phyloP scores from a whole-genome alignment of 2,113 vertebrate species.

The Tor tambroides region DNA sequence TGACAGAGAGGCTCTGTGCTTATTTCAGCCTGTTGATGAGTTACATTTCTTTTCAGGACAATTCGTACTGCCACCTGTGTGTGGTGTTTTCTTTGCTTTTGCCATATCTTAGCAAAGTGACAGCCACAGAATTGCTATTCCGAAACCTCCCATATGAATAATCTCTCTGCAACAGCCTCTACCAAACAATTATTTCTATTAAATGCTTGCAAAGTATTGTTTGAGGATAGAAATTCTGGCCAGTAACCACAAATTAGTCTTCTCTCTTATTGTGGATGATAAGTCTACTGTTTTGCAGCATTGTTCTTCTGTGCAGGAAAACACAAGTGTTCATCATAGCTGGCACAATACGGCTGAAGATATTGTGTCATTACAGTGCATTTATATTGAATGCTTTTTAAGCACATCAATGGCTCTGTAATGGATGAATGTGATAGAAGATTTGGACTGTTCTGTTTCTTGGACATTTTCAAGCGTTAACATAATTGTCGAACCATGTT shows the following conservation, averaged over 20 bases:
- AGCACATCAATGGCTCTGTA: background rate
- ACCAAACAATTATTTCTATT: slow-evolving; percentile 20
- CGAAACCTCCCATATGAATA: background rate
- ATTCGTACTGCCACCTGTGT: background rate
- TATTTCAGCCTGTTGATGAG: background rate
- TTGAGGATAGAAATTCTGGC: background rate
- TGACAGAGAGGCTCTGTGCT: background rate
- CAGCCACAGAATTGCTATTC: slow-evolving; percentile 11
- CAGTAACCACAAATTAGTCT: background rate
- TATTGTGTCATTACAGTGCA: background rate
- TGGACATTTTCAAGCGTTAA: background rate
- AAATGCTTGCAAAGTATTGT: background rate
- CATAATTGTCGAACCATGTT: background rate
- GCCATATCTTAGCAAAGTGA: slow-evolving; percentile 9
- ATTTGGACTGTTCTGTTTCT: background rate
- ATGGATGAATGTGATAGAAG: background rate
- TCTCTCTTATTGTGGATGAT: background rate
- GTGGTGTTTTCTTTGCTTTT: background rate
- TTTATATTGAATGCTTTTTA: background rate
- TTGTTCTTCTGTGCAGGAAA: background rate
- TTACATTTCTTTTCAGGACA: slow-evolving; percentile 2
- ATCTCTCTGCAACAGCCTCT: slow-evolving; percentile 20
- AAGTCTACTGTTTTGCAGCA: background rate
- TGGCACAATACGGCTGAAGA: background rate
- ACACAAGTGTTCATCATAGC: background rate